Evolutionary conservation across 2,888 invertebrate genomes (phyloP).

Genomic region (Drosophila neotestacea): DNA sequence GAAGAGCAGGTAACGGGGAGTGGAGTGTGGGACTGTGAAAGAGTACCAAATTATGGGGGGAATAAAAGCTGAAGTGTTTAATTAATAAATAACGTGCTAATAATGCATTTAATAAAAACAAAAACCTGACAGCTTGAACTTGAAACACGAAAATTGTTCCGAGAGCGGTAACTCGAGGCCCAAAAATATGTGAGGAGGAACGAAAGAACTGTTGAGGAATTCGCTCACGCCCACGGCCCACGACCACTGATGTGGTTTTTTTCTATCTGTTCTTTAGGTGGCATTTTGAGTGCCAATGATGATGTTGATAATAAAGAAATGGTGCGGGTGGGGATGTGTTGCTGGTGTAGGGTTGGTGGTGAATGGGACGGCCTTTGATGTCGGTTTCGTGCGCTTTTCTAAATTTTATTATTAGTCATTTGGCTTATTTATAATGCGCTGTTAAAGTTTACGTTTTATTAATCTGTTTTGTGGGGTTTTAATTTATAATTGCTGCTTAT

Average conservation of each 20-base stretch:
- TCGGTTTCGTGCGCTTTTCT: slow-evolving; percentile 61
- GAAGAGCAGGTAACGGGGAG: background rate
- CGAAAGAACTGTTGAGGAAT: slow-evolving; percentile 31
- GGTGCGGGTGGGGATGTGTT: slow-evolving; percentile 5
- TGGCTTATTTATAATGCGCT: slow-evolving; percentile 74
- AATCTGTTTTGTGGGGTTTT: slow-evolving; percentile 77
- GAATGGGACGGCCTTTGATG: slow-evolving; percentile 56
- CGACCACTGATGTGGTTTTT: slow-evolving; percentile 44
- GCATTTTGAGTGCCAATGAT: slow-evolving; percentile 44
- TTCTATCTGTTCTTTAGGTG: slow-evolving; percentile 16
- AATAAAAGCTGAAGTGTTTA: slow-evolving; percentile 73
- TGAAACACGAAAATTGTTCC: slow-evolving; percentile 19
- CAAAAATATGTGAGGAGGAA: slow-evolving; percentile 7
- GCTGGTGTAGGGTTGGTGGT: background rate
- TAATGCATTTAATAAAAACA: slow-evolving; percentile 70
- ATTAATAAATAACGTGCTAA: slow-evolving; percentile 80
- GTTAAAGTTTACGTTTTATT: slow-evolving; percentile 77
- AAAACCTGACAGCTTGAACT: slow-evolving; percentile 34
- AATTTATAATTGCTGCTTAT: slow-evolving; percentile 79
- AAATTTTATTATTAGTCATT: slow-evolving; percentile 79
- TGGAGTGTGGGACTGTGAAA: background rate
- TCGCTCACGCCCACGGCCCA: slow-evolving; percentile 12
- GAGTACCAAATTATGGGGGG: slow-evolving; percentile 56
- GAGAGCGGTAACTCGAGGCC: slow-evolving; percentile 28
- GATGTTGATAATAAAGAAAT: slow-evolving; percentile 31